These are phyloP conservation scores for Molanna angustata DNA, from an alignment of 2,888 invertebrate genomes.

Conservation along the genomic window DNA sequence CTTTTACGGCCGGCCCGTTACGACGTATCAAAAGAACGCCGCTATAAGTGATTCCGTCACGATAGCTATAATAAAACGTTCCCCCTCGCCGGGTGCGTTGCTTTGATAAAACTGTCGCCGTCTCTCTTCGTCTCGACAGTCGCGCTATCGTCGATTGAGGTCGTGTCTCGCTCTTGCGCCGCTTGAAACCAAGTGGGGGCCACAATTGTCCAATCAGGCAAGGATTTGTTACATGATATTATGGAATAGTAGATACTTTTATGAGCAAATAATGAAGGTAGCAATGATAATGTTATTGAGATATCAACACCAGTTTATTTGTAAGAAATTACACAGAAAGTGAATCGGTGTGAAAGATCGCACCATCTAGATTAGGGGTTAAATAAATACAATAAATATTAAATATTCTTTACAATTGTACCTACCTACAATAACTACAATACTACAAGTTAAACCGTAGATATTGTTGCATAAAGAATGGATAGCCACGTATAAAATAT, in stretches of 20 bases:
- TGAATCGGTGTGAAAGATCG: too few relatives aligned
- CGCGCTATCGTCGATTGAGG: neutral
- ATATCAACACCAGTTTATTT: slow-evolving; percentile 27
- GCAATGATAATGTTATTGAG: slow-evolving; percentile 28
- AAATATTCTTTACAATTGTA: too few relatives aligned
- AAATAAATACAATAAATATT: too few relatives aligned
- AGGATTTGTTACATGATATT: slow-evolving; percentile 28
- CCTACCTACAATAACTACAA: too few relatives aligned
- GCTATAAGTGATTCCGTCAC: slow-evolving; percentile 33
- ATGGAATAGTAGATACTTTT: slow-evolving; percentile 22
- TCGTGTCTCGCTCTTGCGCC: slow-evolving; percentile 16
- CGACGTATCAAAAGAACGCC: slow-evolving; percentile 38
- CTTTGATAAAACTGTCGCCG: slow-evolving; percentile 15
- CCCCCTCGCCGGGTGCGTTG: slow-evolving; percentile 6
- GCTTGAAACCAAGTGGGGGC: slow-evolving; percentile 34
- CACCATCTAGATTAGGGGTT: too few relatives aligned
- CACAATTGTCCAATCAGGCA: slow-evolving; percentile 36
- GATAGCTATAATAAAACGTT: slow-evolving; percentile 25
- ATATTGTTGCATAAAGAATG: too few relatives aligned
- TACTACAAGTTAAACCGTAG: too few relatives aligned
- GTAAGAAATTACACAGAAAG: slow-evolving; percentile 14
- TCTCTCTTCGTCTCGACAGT: slow-evolving; percentile 18
- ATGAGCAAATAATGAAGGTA: slow-evolving; percentile 23
- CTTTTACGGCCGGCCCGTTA: slow-evolving; percentile 38
- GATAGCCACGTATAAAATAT: too few relatives aligned